These are phyloP conservation scores for Sinocyclocheilus maitianheensis DNA, from an alignment of 2,113 vertebrate species.

Conservation along the genomic window DNA sequence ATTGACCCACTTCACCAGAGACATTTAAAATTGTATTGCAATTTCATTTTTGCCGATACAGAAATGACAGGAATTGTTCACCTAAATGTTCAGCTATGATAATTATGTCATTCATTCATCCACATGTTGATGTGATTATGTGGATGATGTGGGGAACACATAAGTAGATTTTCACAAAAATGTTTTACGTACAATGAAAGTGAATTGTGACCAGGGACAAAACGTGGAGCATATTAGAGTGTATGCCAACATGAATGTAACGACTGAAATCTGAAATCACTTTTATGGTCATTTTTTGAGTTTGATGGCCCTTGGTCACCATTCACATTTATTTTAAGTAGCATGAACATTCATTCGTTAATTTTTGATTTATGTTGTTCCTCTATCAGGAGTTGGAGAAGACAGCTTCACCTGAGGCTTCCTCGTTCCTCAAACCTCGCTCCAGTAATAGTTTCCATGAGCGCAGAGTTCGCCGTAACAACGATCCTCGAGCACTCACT, in stretches of 20 bases:
- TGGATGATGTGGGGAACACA: neutral
- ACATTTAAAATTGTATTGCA: neutral
- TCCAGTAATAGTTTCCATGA: constrained; percentile 62
- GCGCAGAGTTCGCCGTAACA: constrained; percentile 66
- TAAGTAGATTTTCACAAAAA: neutral
- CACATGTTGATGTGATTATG: neutral
- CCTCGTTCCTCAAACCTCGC: constrained; percentile 71
- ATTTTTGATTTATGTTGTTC: neutral
- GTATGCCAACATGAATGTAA: neutral
- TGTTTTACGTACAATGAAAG: neutral
- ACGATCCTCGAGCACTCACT: constrained; percentile 71
- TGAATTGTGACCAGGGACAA: neutral
- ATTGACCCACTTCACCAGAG: constrained; percentile 36
- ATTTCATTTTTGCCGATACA: neutral
- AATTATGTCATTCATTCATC: neutral
- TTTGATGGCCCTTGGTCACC: neutral
- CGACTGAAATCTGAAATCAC: neutral
- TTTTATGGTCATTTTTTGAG: neutral
- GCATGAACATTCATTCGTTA: neutral
- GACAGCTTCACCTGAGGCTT: constrained; percentile 64
- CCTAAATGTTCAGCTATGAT: no score
- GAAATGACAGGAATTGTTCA: neutral
- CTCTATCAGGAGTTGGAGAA: constrained; percentile 76
- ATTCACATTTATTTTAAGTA: neutral
- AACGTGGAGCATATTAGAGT: neutral